These are phyloP conservation scores for Aphodius granarius DNA, from an alignment of 2,888 invertebrate genomes.

Conservation along the genomic window DNA sequence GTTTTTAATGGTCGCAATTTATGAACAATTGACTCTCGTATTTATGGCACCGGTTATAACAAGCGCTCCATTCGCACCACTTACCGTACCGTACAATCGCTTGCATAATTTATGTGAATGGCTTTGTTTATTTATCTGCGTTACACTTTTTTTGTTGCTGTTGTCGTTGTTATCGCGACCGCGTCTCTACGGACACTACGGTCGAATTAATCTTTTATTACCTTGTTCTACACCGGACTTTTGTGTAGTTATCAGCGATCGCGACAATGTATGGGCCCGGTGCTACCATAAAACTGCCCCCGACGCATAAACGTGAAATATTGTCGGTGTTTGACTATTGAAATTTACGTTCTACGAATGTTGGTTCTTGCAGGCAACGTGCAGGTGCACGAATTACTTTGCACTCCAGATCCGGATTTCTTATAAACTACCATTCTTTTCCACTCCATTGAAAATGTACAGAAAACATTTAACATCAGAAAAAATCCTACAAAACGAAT, in stretches of 20 bases:
- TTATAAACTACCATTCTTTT: too few relatives aligned
- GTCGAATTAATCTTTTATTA: neutral
- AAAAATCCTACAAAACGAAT: neutral
- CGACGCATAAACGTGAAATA: neutral
- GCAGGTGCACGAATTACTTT: neutral
- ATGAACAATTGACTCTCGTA: slow-evolving; percentile 19
- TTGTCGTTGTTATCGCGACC: neutral
- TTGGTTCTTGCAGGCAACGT: neutral
- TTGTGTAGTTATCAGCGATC: neutral
- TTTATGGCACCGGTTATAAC: slow-evolving; percentile 10
- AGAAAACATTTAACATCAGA: neutral
- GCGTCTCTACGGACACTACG: neutral
- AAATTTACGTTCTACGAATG: neutral
- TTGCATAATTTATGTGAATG: slow-evolving; percentile 3
- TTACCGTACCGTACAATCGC: neutral
- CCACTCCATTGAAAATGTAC: neutral
- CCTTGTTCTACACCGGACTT: neutral
- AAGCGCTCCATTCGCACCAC: slow-evolving; percentile 4
- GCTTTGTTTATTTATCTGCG: slow-evolving; percentile 7
- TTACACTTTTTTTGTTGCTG: slow-evolving; percentile 1
- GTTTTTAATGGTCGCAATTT: slow-evolving; percentile 23
- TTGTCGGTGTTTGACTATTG: neutral
- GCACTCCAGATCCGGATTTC: neutral
- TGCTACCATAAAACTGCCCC: neutral
- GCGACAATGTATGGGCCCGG: neutral